Percentiles rank a stretch among this genome's conserved stretches.
Evolutionary conservation across 2,113 vertebrate species (phyloP).

Genomic region (Malurus alboscapulatus): DNA sequence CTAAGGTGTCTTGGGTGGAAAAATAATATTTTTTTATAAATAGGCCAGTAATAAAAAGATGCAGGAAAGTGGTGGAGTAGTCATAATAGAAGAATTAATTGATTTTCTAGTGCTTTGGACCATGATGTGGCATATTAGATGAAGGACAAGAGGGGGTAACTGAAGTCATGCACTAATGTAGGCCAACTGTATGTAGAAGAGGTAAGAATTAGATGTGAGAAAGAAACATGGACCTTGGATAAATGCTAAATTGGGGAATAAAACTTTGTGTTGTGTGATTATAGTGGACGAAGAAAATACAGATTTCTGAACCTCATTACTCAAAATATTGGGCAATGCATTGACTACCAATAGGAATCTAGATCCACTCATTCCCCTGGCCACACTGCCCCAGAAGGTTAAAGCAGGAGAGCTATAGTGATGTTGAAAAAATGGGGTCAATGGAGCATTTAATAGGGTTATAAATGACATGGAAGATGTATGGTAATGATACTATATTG

Average conservation of each 20-base stretch:
- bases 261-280: neutral
- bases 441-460: neutral
- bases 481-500: neutral
- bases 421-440: neutral
- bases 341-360: neutral
- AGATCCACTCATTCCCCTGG: neutral
- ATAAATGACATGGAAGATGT: neutral
- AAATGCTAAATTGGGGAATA: neutral
- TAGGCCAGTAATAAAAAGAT: neutral
- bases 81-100: neutral
- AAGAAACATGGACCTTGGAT: neutral
- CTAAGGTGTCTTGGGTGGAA: neutral
- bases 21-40: neutral
- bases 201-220: neutral
- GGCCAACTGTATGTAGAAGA: neutral
- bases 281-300: neutral
- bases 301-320: neutral
- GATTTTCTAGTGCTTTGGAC: neutral
- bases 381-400: neutral
- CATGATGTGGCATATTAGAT: neutral
- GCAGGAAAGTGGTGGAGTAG: neutral
- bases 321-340: neutral
- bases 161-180: rapidly evolving
- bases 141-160: neutral
- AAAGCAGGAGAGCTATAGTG: neutral